phyloP scores from a whole-genome alignment of 2,113 vertebrate species.

The Calcarius ornatus region DNA sequence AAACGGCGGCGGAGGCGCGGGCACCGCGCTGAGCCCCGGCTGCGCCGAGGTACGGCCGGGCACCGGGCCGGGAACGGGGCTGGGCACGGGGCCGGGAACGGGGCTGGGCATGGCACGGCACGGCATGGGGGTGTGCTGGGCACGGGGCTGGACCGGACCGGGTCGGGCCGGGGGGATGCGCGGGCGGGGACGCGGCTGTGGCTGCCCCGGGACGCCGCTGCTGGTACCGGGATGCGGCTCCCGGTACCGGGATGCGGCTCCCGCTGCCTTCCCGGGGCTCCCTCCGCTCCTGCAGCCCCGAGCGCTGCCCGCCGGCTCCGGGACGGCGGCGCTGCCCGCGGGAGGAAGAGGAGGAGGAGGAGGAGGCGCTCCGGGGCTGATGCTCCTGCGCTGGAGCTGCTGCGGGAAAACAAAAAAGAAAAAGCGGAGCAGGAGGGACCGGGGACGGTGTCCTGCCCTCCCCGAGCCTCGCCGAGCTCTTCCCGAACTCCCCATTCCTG shows the following conservation, averaged over 20 bases:
- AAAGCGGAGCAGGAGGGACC: not conserved
- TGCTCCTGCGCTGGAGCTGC: not conserved
- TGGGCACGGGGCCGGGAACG: not conserved
- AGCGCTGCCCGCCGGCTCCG: not conserved
- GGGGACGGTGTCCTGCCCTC: fast-evolving
- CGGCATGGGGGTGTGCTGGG: too few relatives aligned
- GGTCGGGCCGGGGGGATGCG: not conserved
- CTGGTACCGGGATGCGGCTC: not conserved
- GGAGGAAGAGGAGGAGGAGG: not conserved
- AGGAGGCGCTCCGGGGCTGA: not conserved
- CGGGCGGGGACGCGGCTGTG: not conserved
- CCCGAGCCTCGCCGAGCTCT: fast-evolving
- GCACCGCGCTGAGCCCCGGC: not conserved
- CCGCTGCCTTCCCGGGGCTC: not conserved
- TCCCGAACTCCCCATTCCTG: fast-evolving
- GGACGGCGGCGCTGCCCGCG: not conserved
- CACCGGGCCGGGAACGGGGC: too few relatives aligned
- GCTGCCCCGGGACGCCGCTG: not conserved
- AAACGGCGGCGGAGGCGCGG: not conserved
- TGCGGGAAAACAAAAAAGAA: not conserved
- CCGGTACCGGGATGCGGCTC: not conserved
- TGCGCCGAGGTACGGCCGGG: not conserved
- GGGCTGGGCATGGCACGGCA: too few relatives aligned
- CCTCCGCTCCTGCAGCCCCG: fast-evolving
- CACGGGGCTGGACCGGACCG: too few relatives aligned